These are phyloP conservation scores for Bombyx huttoni DNA, from an alignment of 2,888 invertebrate genomes.

Conservation along the genomic window DNA sequence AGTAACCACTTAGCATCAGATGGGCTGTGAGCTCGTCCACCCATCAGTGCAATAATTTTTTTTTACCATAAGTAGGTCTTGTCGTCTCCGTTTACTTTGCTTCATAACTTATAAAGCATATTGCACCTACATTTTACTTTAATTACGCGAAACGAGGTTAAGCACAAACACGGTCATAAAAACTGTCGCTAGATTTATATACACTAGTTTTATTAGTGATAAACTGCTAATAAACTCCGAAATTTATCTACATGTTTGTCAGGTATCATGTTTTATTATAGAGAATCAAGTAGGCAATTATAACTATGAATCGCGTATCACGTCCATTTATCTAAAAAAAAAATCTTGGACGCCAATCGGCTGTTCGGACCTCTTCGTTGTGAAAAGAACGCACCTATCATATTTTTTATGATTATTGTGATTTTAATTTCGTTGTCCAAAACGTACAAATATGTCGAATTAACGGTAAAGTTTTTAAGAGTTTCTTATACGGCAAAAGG, in stretches of 20 bases:
- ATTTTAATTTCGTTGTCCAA: no score
- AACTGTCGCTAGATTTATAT: neutral
- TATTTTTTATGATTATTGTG: neutral
- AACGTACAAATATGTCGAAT: neutral
- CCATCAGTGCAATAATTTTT: no score
- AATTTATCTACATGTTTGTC: constrained; percentile 12
- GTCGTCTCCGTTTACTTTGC: neutral
- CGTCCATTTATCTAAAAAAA: constrained; percentile 15
- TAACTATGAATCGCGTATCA: constrained; percentile 18
- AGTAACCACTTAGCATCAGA: no score
- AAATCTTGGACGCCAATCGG: neutral
- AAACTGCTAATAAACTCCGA: constrained; percentile 8
- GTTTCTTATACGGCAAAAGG: no score
- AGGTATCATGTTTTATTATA: constrained; percentile 9
- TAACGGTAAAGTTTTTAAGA: neutral
- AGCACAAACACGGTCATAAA: neutral
- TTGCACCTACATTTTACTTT: neutral
- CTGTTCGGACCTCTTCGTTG: neutral
- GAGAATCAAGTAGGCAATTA: constrained; percentile 14
- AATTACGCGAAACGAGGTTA: neutral
- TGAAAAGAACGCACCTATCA: neutral
- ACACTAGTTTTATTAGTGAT: neutral
- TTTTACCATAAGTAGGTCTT: no score
- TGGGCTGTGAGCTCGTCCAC: no score
- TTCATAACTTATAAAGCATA: neutral